These are phyloP conservation scores for Anadara kagoshimensis DNA, from an alignment of 1,140 invertebrate species.

Conservation along the genomic window DNA sequence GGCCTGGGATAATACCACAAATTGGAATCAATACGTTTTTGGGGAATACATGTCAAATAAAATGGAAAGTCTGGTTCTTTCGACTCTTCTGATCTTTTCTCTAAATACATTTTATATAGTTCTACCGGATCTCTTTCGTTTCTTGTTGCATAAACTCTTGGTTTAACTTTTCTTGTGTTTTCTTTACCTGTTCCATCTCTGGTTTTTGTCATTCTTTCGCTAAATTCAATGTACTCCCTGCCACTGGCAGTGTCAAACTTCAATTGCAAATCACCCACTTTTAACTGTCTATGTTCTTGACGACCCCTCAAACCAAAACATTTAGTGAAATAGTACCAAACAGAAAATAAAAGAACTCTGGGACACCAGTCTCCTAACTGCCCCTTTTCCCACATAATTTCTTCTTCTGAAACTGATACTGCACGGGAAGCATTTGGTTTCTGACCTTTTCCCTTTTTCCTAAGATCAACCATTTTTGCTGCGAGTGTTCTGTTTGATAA, in stretches of 20 bases:
- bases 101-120: neutral
- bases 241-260: neutral
- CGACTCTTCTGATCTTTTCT: neutral
- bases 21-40: neutral
- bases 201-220: conserved; percentile 6
- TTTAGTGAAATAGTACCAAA: conserved; percentile 14
- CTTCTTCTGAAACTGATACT: neutral
- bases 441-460: conserved; percentile 5
- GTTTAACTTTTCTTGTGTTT: too few species aligned
- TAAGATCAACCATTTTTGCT: conserved; percentile 1
- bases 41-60: neutral
- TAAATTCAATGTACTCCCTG: conserved; percentile 7
- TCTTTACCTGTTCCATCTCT: conserved; percentile 11
- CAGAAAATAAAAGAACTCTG: conserved; percentile 2
- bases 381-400: neutral
- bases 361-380: neutral
- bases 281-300: conserved; percentile 7
- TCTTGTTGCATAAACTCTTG: too few species aligned
- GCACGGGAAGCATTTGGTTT: conserved; percentile 8
- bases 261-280: conserved; percentile 3
- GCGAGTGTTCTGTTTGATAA: neutral
- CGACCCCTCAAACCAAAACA: conserved; percentile 5
- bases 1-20: too few species aligned
- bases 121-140: neutral
- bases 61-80: too few species aligned